These are phyloP conservation scores for Spheniscus mendiculus DNA, from an alignment of 2,113 vertebrate genomes.

Conservation along the genomic window DNA sequence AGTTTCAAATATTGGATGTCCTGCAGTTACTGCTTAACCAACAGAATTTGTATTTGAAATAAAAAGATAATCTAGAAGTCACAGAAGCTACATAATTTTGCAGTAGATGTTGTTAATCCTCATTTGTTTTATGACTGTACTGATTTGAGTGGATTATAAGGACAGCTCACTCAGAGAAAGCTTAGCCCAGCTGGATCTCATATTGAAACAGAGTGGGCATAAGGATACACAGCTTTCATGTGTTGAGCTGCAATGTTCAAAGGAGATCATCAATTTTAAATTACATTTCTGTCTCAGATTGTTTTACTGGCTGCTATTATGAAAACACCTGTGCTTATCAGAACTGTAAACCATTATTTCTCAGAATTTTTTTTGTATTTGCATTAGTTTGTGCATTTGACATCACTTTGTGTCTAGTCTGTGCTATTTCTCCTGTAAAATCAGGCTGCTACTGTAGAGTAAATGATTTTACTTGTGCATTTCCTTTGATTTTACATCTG, in stretches of 20 bases:
- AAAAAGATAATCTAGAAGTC: background rate
- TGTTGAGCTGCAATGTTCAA: background rate
- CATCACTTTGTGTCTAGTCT: background rate
- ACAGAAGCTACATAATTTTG: background rate
- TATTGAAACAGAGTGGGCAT: background rate
- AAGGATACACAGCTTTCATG: background rate
- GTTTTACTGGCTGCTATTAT: background rate
- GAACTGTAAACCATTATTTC: background rate
- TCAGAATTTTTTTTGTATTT: background rate
- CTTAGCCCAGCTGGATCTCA: constrained; percentile 6
- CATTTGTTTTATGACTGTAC: constrained; percentile 31
- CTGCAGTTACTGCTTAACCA: background rate
- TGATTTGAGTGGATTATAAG: constrained; percentile 48
- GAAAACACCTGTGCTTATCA: background rate
- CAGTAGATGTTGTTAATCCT: constrained; percentile 18
- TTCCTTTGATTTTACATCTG: background rate
- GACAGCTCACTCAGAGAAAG: background rate
- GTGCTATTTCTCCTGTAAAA: background rate
- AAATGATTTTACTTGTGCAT: background rate
- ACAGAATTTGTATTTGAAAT: background rate
- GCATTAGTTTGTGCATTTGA: background rate
- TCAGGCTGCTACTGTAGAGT: background rate
- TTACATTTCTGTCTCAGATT: background rate
- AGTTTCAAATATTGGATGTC: background rate
- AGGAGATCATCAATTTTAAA: background rate